Percentiles rank a stretch among this genome's conserved stretches.
These are phyloP conservation scores for Probaryconus sp. DNA, from an alignment of 1,140 invertebrate species.

Conservation along the genomic window DNA sequence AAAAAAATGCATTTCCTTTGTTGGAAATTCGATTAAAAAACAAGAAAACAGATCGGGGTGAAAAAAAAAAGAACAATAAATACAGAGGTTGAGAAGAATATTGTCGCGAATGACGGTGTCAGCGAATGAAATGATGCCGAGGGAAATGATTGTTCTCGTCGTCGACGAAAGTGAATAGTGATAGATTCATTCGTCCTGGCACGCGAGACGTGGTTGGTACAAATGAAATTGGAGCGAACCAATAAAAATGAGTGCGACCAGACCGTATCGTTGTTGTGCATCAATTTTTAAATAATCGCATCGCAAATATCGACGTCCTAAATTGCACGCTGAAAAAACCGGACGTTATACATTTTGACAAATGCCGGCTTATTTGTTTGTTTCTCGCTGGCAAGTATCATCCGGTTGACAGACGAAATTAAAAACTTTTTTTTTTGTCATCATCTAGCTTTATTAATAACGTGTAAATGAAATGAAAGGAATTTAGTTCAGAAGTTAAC, in stretches of 20 bases:
- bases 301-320: background rate
- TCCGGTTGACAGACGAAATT: too few relatives aligned
- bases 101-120: constrained; percentile 21
- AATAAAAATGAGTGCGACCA: constrained; percentile 45
- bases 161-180: constrained; percentile 19
- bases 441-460: too few relatives aligned
- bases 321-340: too few relatives aligned
- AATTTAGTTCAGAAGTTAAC: too few relatives aligned
- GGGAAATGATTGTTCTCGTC: constrained; percentile 38
- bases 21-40: too few relatives aligned
- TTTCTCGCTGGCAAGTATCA: too few relatives aligned
- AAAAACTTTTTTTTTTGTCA: too few relatives aligned
- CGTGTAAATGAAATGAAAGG: too few relatives aligned
- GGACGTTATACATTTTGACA: background rate
- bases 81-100: background rate
- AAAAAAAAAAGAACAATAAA: background rate
- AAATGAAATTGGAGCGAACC: constrained; percentile 55
- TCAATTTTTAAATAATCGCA: constrained; percentile 26
- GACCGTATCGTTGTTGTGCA: constrained; percentile 14
- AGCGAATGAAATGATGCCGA: constrained; percentile 10
- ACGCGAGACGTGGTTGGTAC: constrained; percentile 25
- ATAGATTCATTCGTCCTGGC: constrained; percentile 26
- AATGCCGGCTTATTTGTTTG: too few relatives aligned
- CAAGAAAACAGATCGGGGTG: too few relatives aligned
- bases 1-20: too few relatives aligned